Percentiles rank a stretch among this genome's conserved stretches.
phyloP scores from a whole-genome alignment of 2,888 invertebrate species.

The Leucophenga montana region DNA sequence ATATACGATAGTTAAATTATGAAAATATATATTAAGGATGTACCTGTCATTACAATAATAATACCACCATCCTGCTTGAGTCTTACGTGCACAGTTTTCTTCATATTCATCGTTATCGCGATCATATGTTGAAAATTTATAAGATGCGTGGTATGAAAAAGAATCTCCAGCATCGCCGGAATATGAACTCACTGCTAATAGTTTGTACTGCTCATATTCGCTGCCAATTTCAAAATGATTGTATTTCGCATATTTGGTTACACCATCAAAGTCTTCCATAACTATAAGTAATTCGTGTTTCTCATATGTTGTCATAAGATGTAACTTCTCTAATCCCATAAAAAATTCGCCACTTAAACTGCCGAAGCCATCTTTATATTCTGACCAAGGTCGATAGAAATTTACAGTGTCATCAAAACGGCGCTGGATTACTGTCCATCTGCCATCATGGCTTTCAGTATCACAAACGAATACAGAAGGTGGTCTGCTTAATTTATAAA shows the following conservation, averaged over 20 bases:
- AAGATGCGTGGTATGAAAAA: conserved; percentile 79
- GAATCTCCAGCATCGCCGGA: conserved; percentile 81
- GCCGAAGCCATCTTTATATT: conserved; percentile 81
- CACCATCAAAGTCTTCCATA: conserved; percentile 77
- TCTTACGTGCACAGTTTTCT: conserved; percentile 79
- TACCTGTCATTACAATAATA: conserved; percentile 80
- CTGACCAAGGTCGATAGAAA: conserved; percentile 78
- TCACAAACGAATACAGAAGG: conserved; percentile 49
- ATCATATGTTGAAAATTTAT: conserved; percentile 80
- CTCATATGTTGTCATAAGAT: conserved; percentile 71
- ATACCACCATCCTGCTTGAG: conserved; percentile 85
- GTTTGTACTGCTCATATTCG: conserved; percentile 78
- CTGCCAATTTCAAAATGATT: conserved; percentile 79
- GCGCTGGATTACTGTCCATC: conserved; percentile 81
- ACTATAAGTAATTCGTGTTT: conserved; percentile 77
- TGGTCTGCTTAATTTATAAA: background rate
- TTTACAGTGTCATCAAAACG: conserved; percentile 79
- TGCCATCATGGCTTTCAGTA: conserved; percentile 71
- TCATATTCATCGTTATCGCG: conserved; percentile 80
- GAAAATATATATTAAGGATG: too few species aligned
- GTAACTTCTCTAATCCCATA: conserved; percentile 80
- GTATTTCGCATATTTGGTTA: conserved; percentile 77
- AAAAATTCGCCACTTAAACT: conserved; percentile 81
- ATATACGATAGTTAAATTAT: too few species aligned
- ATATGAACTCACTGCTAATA: conserved; percentile 79